These are phyloP conservation scores for Drosophila ogumai DNA, from an alignment of 1,140 invertebrate genomes.

Conservation along the genomic window DNA sequence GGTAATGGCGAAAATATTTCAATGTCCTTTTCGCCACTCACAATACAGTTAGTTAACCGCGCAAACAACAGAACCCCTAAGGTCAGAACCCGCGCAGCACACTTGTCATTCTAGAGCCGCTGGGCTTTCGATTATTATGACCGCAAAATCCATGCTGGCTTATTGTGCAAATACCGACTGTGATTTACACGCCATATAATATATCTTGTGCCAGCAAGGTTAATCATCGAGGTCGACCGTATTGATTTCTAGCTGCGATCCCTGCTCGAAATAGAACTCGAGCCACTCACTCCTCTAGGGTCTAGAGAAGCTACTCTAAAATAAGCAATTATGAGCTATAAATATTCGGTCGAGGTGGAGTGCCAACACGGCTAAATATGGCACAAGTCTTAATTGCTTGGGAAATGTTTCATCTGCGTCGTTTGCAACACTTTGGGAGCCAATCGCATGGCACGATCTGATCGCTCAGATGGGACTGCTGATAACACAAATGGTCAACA, in stretches of 20 bases:
- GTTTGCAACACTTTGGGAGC: constrained; percentile 60
- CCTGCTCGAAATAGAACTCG: constrained; percentile 34
- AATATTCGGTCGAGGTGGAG: constrained; percentile 41
- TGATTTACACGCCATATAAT: constrained; percentile 44
- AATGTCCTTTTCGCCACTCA: constrained; percentile 69
- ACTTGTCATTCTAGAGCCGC: constrained; percentile 54
- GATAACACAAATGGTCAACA: constrained; percentile 50
- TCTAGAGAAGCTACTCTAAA: constrained; percentile 57
- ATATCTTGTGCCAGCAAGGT: constrained; percentile 39
- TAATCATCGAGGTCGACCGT: constrained; percentile 21
- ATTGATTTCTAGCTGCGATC: constrained; percentile 24
- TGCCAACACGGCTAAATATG: constrained; percentile 52
- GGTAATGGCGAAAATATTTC: constrained; percentile 71
- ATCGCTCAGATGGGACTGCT: constrained; percentile 43
- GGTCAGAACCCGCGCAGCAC: constrained; percentile 56
- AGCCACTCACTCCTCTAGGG: constrained; percentile 3
- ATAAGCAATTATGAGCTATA: constrained; percentile 76
- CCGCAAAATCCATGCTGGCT: constrained; percentile 63
- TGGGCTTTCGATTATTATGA: constrained; percentile 54
- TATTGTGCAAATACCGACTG: constrained; percentile 64
- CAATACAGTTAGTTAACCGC: constrained; percentile 60
- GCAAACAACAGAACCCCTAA: constrained; percentile 52
- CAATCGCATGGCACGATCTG: constrained; percentile 45
- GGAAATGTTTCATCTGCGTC: constrained; percentile 64
- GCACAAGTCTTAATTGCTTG: constrained; percentile 62